phyloP scores from a whole-genome alignment of 2,888 invertebrate species.

The Timema podura region DNA sequence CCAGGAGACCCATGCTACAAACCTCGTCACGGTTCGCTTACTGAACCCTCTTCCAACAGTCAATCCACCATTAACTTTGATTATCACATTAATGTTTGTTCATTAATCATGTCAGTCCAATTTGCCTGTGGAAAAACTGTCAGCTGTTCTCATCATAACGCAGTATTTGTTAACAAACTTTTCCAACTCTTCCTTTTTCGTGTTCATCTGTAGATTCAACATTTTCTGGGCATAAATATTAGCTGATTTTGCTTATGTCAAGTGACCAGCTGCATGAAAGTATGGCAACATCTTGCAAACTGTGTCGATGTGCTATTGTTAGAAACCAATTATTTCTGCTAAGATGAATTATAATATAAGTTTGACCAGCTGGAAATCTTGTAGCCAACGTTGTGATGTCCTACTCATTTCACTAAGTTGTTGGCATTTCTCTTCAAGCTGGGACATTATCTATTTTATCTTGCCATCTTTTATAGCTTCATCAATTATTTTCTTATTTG shows the following conservation, averaged over 20 bases:
- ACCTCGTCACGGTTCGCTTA: background rate
- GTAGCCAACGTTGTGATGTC: background rate
- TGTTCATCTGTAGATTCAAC: constrained; percentile 5
- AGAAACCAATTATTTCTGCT: background rate
- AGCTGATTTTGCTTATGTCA: constrained; percentile 9
- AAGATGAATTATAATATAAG: constrained; percentile 1
- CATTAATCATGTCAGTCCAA: no score
- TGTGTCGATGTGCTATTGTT: background rate
- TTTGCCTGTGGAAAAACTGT: background rate
- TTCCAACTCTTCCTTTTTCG: background rate
- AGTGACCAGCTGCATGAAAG: background rate
- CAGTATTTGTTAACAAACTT: background rate
- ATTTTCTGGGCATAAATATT: background rate
- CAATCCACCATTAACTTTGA: no score
- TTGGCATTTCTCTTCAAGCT: background rate
- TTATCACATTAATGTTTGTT: no score
- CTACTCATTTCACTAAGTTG: background rate
- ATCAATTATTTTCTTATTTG: background rate
- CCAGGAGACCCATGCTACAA: background rate
- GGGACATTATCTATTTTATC: background rate
- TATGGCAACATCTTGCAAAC: constrained; percentile 1
- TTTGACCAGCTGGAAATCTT: background rate
- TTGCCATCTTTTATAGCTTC: background rate
- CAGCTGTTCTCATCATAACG: background rate
- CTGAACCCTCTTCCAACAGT: no score